phyloP scores from a whole-genome alignment of 2,113 vertebrate species.

The Prinia subflava region DNA sequence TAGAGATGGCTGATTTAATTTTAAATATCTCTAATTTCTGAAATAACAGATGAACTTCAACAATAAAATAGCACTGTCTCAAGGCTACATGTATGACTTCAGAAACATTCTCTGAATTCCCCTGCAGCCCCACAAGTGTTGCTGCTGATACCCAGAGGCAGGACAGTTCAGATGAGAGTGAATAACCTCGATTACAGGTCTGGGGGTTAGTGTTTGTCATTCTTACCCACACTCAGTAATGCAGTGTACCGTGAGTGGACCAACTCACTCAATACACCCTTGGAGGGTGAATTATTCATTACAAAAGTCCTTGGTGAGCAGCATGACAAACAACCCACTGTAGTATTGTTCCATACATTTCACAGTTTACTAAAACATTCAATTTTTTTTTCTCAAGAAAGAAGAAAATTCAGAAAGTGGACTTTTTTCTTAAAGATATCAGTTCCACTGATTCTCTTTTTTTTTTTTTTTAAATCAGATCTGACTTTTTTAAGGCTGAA shows the following conservation, averaged over 20 bases:
- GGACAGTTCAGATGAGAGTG: not conserved
- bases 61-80: accelerated
- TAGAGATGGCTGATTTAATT: not conserved
- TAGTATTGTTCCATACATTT: not conserved
- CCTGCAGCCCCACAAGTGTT: not conserved
- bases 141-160: not conserved
- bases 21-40: not conserved
- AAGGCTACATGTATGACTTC: not conserved
- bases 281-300: not conserved
- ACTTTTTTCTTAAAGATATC: not conserved
- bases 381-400: not conserved
- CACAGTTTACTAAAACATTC: not conserved
- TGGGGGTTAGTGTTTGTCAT: not conserved
- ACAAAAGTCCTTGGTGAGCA: not conserved
- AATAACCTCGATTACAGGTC: not conserved
- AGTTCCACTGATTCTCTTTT: not conserved
- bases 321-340: not conserved
- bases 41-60: not conserved
- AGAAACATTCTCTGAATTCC: not conserved
- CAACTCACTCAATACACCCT: not conserved
- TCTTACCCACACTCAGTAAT: not conserved
- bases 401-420: not conserved
- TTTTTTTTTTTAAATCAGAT: not conserved
- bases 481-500: not conserved
- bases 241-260: not conserved